A percentile compares a stretch with the other conserved stretches of the same genome.
phyloP scores from a whole-genome alignment of 2,888 invertebrate genomes.

The Isoperla grammatica region DNA sequence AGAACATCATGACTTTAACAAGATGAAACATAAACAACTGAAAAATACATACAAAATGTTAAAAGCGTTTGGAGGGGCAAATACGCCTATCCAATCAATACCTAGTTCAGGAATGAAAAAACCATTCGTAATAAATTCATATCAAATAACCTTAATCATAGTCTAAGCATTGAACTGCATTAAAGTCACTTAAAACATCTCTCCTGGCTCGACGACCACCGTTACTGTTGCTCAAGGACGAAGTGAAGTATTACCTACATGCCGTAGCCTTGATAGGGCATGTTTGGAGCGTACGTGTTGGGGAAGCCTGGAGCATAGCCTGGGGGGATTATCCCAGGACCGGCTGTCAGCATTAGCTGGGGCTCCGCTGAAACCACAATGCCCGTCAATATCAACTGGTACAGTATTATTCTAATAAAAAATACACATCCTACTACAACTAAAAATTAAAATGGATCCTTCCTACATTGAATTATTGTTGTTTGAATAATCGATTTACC shows the following conservation, averaged over 20 bases:
- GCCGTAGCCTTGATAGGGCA: conserved; percentile 60
- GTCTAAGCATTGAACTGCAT: not conserved
- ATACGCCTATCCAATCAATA: not conserved
- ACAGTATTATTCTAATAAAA: not conserved
- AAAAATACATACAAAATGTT: not conserved
- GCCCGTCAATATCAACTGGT: too few species aligned
- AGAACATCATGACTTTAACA: not conserved
- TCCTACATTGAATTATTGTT: too few species aligned
- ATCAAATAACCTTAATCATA: not conserved
- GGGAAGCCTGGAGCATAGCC: conserved; percentile 50
- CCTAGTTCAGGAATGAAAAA: not conserved
- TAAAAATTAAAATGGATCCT: not conserved
- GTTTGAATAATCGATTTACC: too few species aligned
- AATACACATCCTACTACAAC: not conserved
- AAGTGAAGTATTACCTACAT: conserved; percentile 44
- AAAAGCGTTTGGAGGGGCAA: not conserved
- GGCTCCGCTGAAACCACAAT: conserved; percentile 62
- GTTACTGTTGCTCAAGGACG: not conserved
- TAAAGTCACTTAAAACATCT: not conserved
- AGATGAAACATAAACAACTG: not conserved
- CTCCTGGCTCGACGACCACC: not conserved
- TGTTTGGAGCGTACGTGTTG: conserved; percentile 40
- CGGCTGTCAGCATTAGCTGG: conserved; percentile 96
- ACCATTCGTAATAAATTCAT: conserved; percentile 1
- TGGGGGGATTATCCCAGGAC: conserved; percentile 67